phyloP scores from a whole-genome alignment of 1,140 invertebrate species.

The Brachionus koreanus region DNA sequence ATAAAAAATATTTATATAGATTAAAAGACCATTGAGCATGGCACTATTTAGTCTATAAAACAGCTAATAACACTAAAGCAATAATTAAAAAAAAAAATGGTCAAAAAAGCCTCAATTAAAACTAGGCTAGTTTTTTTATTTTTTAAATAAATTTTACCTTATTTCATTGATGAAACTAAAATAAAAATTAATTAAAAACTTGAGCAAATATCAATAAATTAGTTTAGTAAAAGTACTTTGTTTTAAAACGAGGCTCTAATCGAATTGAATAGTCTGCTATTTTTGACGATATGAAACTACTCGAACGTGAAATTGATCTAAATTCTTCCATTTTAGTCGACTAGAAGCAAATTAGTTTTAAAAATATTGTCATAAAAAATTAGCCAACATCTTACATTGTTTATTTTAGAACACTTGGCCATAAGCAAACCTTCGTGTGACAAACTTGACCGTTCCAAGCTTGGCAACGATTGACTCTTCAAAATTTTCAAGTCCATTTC shows the following conservation, averaged over 20 bases:
- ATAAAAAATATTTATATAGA: conserved; percentile 1
- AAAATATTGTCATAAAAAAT: neutral
- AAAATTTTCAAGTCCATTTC: conserved; percentile 29
- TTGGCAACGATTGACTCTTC: conserved; percentile 42
- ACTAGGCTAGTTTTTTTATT: neutral
- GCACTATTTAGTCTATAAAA: neutral
- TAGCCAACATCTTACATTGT: conserved; percentile 19
- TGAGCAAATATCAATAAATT: neutral
- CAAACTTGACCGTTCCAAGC: neutral
- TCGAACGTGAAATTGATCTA: conserved; percentile 25
- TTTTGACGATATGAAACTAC: conserved; percentile 34
- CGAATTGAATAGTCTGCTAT: conserved; percentile 8
- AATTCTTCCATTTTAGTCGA: conserved; percentile 34
- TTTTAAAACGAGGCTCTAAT: neutral
- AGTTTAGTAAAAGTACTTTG: neutral
- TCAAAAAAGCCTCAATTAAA: neutral
- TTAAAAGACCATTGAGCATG: neutral
- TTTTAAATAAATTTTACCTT: neutral
- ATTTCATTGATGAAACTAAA: conserved; percentile 25
- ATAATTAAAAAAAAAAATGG: neutral
- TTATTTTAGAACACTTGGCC: conserved; percentile 30
- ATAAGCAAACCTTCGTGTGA: conserved; percentile 25
- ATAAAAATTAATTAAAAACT: neutral
- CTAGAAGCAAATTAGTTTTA: conserved; percentile 12
- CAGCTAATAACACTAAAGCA: neutral